Conservation (phyloP, 2,797 vertebrate genomes). For the Spinus olivaceus region DNA sequence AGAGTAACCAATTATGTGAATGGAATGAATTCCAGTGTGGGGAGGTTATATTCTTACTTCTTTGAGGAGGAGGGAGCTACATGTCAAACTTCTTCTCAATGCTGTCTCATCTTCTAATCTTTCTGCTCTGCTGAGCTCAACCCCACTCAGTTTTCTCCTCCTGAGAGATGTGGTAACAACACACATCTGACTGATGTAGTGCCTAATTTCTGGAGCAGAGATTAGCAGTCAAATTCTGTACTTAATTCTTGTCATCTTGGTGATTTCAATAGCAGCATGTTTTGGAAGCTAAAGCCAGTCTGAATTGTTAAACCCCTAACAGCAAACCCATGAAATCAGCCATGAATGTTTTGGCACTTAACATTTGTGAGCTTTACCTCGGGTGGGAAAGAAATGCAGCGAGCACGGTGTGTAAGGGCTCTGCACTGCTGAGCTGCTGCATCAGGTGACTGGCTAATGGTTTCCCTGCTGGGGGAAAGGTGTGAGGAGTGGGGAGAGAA, state of each 20-base stretch:
- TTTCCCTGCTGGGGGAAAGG: conserved; percentile 47
- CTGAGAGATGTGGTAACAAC: not conserved
- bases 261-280: not conserved
- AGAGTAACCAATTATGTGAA: not conserved
- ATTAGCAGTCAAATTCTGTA: conserved; percentile 15
- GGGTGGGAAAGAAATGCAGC: not conserved
- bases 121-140: not conserved
- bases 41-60: not conserved
- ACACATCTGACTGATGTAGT: not conserved
- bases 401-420: not conserved
- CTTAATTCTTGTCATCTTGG: not conserved
- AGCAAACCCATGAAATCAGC: conserved; percentile 41
- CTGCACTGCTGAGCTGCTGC: not conserved
- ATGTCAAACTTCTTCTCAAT: not conserved
- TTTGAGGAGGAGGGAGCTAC: not conserved
- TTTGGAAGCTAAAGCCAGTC: conserved; percentile 22
- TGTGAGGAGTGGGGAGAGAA: not conserved
- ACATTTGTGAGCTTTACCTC: conserved; percentile 38
- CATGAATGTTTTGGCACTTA: not conserved
- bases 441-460: conserved; percentile 51
- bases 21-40: not conserved
- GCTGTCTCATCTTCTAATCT: not conserved
- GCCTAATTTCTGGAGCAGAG: conserved; percentile 20
- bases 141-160: not conserved
- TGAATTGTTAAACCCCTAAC: conserved; percentile 38